A percentile compares a stretch with the other conserved stretches of the same genome.
Conservation (phyloP, 2,888 invertebrate species). For the Microplitis manilae region DNA sequence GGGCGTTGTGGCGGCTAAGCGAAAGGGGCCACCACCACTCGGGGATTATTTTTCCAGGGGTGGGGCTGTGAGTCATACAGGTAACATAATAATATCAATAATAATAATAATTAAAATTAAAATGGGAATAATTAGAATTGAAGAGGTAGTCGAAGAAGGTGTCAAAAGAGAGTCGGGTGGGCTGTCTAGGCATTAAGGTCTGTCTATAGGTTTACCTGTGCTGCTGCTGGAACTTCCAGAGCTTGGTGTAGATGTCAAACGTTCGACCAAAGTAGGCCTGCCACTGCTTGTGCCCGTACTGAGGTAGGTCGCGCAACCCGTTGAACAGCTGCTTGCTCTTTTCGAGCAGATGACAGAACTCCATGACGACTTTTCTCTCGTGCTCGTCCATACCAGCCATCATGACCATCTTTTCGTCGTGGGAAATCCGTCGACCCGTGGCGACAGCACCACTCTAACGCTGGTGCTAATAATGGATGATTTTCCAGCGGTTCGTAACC, state of each 20-base stretch:
- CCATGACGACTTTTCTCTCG: slow-evolving; percentile 92
- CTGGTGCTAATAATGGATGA: no score
- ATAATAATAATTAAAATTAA: neutral
- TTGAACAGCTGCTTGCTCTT: slow-evolving; percentile 98
- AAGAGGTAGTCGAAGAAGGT: no score
- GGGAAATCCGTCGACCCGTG: slow-evolving; percentile 16
- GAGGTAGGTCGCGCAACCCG: slow-evolving; percentile 95
- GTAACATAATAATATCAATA: neutral
- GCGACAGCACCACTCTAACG: no score
- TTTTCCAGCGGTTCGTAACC: slow-evolving; percentile 44
- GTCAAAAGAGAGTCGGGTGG: no score
- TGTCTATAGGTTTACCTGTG: slow-evolving; percentile 77
- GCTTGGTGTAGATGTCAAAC: slow-evolving; percentile 96
- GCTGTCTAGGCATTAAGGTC: no score
- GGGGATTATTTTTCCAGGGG: slow-evolving; percentile 14
- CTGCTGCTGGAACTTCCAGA: slow-evolving; percentile 99
- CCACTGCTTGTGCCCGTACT: slow-evolving; percentile 98
- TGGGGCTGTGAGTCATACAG: slow-evolving; percentile 24
- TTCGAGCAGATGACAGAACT: slow-evolving; percentile 96
- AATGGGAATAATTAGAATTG: no score
- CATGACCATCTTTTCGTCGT: slow-evolving; percentile 77
- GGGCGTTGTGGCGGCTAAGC: slow-evolving; percentile 32
- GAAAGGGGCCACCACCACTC: slow-evolving; percentile 12
- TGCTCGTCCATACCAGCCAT: slow-evolving; percentile 88
- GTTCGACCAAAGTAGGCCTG: slow-evolving; percentile 97